phyloP scores from a whole-genome alignment of 2,113 vertebrate genomes.

The Cisticola juncidis region DNA sequence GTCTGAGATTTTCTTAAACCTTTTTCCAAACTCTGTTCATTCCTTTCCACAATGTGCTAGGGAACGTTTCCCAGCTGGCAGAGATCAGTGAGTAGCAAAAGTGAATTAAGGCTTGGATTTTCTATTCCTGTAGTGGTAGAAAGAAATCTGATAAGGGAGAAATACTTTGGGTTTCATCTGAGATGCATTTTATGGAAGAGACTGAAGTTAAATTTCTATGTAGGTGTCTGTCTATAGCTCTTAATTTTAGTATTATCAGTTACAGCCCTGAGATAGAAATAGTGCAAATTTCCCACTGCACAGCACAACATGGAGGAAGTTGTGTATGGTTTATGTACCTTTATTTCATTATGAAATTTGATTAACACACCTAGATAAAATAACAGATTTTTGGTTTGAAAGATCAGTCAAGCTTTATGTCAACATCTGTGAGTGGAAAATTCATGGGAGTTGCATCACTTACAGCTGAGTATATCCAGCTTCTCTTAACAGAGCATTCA shows the following conservation, averaged over 20 bases:
- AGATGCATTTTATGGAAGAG: background rate
- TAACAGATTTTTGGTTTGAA: background rate
- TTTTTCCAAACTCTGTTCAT: background rate
- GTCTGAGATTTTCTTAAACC: background rate
- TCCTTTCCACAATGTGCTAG: background rate
- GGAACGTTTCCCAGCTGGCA: background rate
- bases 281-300: slow-evolving; percentile 35
- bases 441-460: background rate
- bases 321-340: slow-evolving; percentile 27
- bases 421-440: background rate
- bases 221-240: background rate
- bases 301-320: background rate
- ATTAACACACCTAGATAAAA: slow-evolving; percentile 20
- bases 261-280: background rate
- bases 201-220: background rate
- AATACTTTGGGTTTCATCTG: background rate
- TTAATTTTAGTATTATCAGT: background rate
- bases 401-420: background rate
- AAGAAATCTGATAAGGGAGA: background rate
- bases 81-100: background rate
- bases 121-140: background rate
- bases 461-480: background rate
- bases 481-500: background rate
- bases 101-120: background rate
- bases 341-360: slow-evolving; percentile 46